A percentile compares a stretch with the other conserved stretches of the same genome.
Conservation (phyloP, 2,797 vertebrate genomes). For the Bradypus variegatus region DNA sequence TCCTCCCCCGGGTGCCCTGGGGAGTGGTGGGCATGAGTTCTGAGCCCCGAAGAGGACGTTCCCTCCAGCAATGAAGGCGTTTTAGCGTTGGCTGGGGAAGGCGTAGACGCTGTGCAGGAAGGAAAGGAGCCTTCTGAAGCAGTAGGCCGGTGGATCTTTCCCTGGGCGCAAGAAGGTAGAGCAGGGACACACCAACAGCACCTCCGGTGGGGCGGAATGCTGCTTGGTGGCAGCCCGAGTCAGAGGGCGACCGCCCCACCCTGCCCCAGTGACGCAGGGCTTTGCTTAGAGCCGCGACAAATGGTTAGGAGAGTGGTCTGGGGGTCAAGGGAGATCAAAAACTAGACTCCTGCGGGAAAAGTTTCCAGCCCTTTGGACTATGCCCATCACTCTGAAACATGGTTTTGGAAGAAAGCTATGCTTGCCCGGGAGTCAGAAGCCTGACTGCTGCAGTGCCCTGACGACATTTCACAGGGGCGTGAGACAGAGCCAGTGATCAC, state of each 20-base stretch:
- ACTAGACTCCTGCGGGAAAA: neutral
- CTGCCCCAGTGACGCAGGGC: neutral
- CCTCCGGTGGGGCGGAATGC: neutral
- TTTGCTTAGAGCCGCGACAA: neutral
- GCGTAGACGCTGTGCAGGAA: neutral
- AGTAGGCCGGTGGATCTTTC: neutral
- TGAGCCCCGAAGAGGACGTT: conserved; percentile 40
- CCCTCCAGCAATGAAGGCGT: conserved; percentile 7
- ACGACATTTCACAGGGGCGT: neutral
- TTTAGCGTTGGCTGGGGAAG: neutral
- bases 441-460: neutral
- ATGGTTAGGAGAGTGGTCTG: neutral
- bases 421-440: neutral
- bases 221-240: too few relatives aligned
- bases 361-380: neutral
- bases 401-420: neutral
- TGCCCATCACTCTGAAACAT: neutral
- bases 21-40: conserved; percentile 34
- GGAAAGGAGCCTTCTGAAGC: neutral
- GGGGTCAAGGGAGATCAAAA: neutral
- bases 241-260: neutral
- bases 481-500: neutral
- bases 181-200: accelerated
- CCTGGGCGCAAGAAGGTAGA: neutral
- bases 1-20: neutral